Evolutionary conservation across 2,888 invertebrate genomes (phyloP), one percentile per base, ranked within the genome.

Genomic region (Reticulitermes lucifugus): DNA sequence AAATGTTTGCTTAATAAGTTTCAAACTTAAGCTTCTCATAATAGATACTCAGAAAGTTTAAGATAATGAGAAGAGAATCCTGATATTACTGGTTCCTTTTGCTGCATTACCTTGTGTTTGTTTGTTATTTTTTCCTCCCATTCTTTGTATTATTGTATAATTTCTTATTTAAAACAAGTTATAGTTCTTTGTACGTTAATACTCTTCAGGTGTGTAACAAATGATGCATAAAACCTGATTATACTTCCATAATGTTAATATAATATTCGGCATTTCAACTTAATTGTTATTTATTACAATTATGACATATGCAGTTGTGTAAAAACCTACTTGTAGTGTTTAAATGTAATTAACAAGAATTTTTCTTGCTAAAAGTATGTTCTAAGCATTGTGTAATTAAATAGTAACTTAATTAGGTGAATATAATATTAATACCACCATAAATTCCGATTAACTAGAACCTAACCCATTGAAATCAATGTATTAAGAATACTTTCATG

Each of bases 241-340:
- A 46, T 51, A 51, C 79, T 79, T 79, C 46, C 79, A 79, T 21
- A 29, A 79, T 79, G 25, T 79, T 79, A 51, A 79, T 60, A 60
- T 10, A 22, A 81, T 80, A 60, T 80, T 60, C 60, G 59, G 60
- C 80, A 81, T 43, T 81, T 81, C 70, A 43, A n/a, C 81, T 81
- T 81, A 70, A 65, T 70, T 81, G 70, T 81, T 81, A 81, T 81
- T 81, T 81, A 81, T 81, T 81, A 70, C 43, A 81, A 81, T 81
- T 59, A 81, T 43, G 70, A 70, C 41, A 70, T 81, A 46, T 81
- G 81, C 25, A 46, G 70, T 70, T 43, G 81, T 81, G 70, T 65
- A 81, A 43, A 81, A 70, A 81, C 21, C n/a, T n/a, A 79, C 46
- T 80, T 60, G 29, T 80, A 29, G 60, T 80, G 80, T 80, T 70